Percentiles rank a stretch among this genome's conserved stretches.
Conservation (phyloP, 2,797 vertebrate genomes). For the Acanthopagrus latus region DNA sequence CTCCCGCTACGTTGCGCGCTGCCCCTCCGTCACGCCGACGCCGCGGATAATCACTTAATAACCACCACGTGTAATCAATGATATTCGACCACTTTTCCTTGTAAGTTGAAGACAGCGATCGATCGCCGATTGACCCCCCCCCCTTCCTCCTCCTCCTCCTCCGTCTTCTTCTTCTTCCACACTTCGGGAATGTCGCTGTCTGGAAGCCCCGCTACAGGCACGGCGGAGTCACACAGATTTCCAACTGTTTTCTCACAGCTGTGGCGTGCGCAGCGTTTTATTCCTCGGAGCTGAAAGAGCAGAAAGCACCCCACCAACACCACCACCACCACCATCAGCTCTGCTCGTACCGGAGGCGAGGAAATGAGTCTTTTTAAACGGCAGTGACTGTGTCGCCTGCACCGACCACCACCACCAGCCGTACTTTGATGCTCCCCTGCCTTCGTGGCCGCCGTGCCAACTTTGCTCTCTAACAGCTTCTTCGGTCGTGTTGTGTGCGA, state of each 20-base stretch:
- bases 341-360: constrained; percentile 67
- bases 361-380: constrained; percentile 46
- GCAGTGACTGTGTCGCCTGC: constrained; percentile 50
- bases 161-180: background rate
- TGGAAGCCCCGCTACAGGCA: constrained; percentile 75
- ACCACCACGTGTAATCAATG: constrained; percentile 72
- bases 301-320: too few species aligned
- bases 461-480: constrained; percentile 56
- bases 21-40: constrained; percentile 71
- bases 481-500: constrained; percentile 52
- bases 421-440: constrained; percentile 71
- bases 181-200: constrained; percentile 83
- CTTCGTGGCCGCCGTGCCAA: constrained; percentile 74
- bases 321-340: too few species aligned
- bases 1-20: constrained; percentile 32
- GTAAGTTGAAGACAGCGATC: constrained; percentile 77
- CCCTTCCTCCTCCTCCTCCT: too few species aligned
- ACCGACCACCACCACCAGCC: constrained; percentile 14
- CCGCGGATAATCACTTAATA: constrained; percentile 80
- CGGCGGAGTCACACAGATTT: constrained; percentile 68
- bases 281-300: constrained; percentile 61
- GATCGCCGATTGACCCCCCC: constrained; percentile 73
- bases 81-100: constrained; percentile 69
- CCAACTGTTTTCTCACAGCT: constrained; percentile 62
- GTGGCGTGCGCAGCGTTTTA: constrained; percentile 54